Percentiles rank a stretch among this genome's conserved stretches.
These are phyloP conservation scores for Idris sp. DNA, from an alignment of 1,140 invertebrate genomes.

Conservation along the genomic window DNA sequence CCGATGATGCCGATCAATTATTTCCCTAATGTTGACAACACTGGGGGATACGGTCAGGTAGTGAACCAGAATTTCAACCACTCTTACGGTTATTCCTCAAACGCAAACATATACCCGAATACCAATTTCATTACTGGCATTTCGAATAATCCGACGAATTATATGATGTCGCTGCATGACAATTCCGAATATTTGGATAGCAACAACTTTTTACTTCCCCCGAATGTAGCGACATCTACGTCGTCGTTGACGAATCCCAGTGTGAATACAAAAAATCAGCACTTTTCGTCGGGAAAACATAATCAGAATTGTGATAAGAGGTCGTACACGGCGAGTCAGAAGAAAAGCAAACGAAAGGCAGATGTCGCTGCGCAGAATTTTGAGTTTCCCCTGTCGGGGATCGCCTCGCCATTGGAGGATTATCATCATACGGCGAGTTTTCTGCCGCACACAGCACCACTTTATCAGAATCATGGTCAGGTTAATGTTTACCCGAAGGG, in stretches of 20 bases:
- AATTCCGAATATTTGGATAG: constrained; percentile 75
- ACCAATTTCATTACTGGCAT: constrained; percentile 76
- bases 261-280: constrained; percentile 68
- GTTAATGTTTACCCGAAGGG: constrained; percentile 70
- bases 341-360: constrained; percentile 73
- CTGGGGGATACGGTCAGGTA: constrained; percentile 72
- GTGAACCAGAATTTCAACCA: constrained; percentile 77
- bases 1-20: constrained; percentile 75
- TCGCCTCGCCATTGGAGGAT: constrained; percentile 72
- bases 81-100: constrained; percentile 74
- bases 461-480: constrained; percentile 75
- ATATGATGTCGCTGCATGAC: constrained; percentile 77
- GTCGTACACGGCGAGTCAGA: constrained; percentile 67
- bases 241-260: constrained; percentile 55
- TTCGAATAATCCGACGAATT: constrained; percentile 73
- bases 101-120: constrained; percentile 75
- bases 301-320: constrained; percentile 68
- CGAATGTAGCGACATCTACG: constrained; percentile 63
- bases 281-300: constrained; percentile 61
- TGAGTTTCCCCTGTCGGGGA: constrained; percentile 71
- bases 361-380: constrained; percentile 70
- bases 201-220: constrained; percentile 72
- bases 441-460: constrained; percentile 67
- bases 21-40: constrained; percentile 73
- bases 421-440: constrained; percentile 71